Evolutionary conservation across 2,113 vertebrate genomes (phyloP), one percentile per base, ranked within the genome.

Genomic region (Callaeas wilsoni): DNA sequence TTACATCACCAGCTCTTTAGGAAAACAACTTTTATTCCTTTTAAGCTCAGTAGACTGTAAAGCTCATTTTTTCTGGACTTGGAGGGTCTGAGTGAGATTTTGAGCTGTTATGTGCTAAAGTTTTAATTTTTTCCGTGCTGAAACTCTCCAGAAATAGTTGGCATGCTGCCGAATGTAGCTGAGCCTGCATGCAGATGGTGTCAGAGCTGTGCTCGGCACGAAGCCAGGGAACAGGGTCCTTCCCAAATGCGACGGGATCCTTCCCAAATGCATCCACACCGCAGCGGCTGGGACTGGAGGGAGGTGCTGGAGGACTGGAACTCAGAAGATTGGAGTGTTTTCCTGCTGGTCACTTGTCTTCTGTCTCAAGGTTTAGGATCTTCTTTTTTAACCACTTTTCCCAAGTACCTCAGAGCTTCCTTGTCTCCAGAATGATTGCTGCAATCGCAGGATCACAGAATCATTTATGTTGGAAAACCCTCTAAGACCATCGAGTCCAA

Each of bases 131-230:
- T 78, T 41, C 67, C 46, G 0, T 11, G 22, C 35, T 62, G 42
- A 57, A 88, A 37, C 35, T 69, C 63, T 69, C 12, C 21, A 32
- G 46, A 46, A 63, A 10, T 7, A 26, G 57, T 15, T 41, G 62
- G 21, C 35, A 1, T 16, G 49, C 35, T 57, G 62, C 49, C 0
- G 0, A 35, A 13, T 0, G 1, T 9, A 16, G n/a, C 41, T 4
- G 13, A 37, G 4, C 65, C 84, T 60, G 42, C 42, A 6, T 0
- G 0, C 75, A 82, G 63, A 35, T 32, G 42, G 84, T 80, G 84
- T 39, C 56, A 23, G 92, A 60, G 50, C 76, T 69, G 3, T 42
- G 68, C 56, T 44, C 0, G 3, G 29, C 39, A 5, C 0, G 0
- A 4, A 22, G 69, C 80, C 64, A 39, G 8, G 26, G 20, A 44